Conservation (phyloP, 2,888 invertebrate species). For the Epiblema foenella region DNA sequence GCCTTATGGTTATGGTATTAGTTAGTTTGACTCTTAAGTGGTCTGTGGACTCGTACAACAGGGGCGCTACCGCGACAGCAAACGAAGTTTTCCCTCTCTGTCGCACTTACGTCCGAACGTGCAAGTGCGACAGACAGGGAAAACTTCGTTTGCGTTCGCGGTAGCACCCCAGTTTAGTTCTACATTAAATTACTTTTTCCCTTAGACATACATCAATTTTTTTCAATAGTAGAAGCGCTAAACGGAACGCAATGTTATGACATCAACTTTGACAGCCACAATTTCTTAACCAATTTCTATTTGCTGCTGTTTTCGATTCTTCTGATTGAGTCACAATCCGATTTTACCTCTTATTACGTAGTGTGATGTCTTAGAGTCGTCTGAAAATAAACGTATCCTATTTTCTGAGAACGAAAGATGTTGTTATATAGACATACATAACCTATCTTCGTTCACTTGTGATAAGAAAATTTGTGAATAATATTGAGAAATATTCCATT, state of each 20-base stretch:
- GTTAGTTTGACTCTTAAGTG: not conserved
- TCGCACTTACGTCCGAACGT: too few relatives aligned
- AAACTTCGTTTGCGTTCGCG: too few relatives aligned
- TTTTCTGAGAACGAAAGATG: conserved; percentile 18
- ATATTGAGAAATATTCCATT: conserved; percentile 60
- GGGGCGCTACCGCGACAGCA: too few relatives aligned
- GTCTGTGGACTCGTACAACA: too few relatives aligned
- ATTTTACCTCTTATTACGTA: conserved; percentile 13
- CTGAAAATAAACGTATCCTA: conserved; percentile 2
- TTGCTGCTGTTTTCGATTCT: conserved; percentile 41
- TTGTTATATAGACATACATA: conserved; percentile 41
- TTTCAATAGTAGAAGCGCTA: not conserved
- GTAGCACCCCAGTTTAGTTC: too few relatives aligned
- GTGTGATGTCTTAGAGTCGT: not conserved
- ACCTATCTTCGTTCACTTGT: conserved; percentile 50
- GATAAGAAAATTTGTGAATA: conserved; percentile 60
- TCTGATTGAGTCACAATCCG: conserved; percentile 31
- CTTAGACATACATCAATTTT: not conserved
- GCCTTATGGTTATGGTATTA: not conserved
- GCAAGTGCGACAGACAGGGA: too few relatives aligned
- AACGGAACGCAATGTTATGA: conserved; percentile 44
- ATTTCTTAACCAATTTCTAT: conserved; percentile 44
- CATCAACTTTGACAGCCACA: conserved; percentile 47
- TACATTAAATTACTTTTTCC: not conserved
- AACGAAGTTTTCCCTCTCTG: too few relatives aligned